Percentiles rank a stretch among this genome's conserved stretches.
Conservation (phyloP, 2,113 vertebrate species). For the Saimiri boliviensis region DNA sequence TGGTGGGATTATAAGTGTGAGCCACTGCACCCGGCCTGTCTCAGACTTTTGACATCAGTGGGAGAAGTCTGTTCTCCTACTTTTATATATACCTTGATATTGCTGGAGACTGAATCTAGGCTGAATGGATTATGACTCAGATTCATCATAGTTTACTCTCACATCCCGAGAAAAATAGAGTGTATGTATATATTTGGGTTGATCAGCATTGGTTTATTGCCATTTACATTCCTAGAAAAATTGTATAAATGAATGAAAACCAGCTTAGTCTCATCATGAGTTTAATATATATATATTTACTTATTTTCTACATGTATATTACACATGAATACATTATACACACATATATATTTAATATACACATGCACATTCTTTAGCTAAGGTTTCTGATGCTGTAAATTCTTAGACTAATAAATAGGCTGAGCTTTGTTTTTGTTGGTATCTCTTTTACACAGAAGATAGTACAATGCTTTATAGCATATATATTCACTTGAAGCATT, state of each 20-base stretch:
- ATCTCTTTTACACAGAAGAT: neutral
- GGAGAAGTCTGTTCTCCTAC: neutral
- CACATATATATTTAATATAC: neutral
- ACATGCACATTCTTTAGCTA: neutral
- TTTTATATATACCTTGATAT: neutral
- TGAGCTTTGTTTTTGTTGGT: neutral
- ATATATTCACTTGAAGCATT: neutral
- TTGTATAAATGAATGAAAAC: neutral
- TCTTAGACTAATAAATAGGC: neutral
- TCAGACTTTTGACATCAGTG: neutral
- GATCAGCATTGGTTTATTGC: constrained; percentile 2
- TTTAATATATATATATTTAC: neutral
- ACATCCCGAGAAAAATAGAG: neutral
- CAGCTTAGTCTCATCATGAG: neutral
- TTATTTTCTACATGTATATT: neutral
- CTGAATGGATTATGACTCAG: neutral
- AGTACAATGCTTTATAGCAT: neutral
- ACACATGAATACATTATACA: neutral
- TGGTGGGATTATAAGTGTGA: too few species aligned
- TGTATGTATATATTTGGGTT: neutral
- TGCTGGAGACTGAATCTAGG: neutral
- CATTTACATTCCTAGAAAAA: neutral
- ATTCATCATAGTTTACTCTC: constrained; percentile 22
- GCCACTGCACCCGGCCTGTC: neutral
- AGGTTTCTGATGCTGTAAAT: neutral